Conservation (phyloP, 2,113 vertebrate species). For the Picathartes gymnocephalus region DNA sequence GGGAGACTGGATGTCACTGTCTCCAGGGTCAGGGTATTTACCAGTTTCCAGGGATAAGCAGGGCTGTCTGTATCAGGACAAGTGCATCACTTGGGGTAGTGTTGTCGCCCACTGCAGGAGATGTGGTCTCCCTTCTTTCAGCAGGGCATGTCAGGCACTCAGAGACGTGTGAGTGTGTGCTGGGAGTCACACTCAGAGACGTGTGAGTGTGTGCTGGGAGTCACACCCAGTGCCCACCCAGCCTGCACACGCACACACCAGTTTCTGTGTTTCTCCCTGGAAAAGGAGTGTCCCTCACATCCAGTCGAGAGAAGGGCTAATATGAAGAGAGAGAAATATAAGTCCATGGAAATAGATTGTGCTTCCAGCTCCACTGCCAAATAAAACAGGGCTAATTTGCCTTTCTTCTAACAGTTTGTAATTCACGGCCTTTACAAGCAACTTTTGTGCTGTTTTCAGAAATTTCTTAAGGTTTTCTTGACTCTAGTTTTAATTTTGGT, state of each 20-base stretch:
- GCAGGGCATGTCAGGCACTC: background rate
- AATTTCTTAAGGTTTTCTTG: background rate
- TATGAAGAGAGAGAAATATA: background rate
- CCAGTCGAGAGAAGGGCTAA: accelerated
- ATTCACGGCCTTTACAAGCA: background rate
- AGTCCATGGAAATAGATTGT: background rate
- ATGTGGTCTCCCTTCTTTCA: background rate
- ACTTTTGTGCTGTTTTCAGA: background rate
- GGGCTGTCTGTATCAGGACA: background rate
- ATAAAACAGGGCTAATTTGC: background rate
- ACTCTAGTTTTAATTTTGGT: background rate
- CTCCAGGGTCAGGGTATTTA: background rate
- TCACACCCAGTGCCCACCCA: no score
- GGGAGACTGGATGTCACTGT: background rate
- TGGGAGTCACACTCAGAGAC: no score
- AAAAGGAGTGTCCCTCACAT: background rate
- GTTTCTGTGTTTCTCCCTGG: background rate
- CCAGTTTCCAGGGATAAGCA: background rate
- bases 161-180: accelerated
- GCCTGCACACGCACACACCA: accelerated
- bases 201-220: no score
- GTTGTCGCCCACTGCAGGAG: background rate
- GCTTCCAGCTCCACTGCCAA: background rate
- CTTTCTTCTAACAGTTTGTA: background rate
- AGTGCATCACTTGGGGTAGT: accelerated